phyloP scores from a whole-genome alignment of 2,888 invertebrate genomes.

The Tetanocera ferruginea region DNA sequence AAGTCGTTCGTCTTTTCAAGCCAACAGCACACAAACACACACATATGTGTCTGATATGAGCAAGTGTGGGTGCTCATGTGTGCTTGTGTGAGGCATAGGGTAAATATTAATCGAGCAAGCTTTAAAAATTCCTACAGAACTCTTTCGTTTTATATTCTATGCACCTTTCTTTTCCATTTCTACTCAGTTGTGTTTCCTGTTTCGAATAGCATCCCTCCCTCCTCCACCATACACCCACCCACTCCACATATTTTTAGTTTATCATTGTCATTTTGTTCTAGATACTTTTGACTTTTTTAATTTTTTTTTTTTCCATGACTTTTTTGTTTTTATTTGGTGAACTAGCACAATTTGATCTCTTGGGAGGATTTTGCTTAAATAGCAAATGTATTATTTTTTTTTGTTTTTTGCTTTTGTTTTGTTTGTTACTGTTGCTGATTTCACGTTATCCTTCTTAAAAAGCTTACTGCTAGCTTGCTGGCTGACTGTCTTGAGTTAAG shows the following conservation, averaged over 20 bases:
- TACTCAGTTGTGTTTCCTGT: background rate
- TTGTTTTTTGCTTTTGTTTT: background rate
- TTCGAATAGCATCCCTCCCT: background rate
- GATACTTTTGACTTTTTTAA: conserved; percentile 12
- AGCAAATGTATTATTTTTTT: conserved; percentile 6
- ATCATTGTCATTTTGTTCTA: background rate
- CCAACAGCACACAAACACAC: background rate
- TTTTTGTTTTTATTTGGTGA: background rate
- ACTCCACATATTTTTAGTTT: conserved; percentile 4
- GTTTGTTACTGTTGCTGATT: background rate
- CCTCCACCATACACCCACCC: background rate
- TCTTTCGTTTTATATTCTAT: conserved; percentile 6
- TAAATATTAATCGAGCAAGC: conserved; percentile 18
- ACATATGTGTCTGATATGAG: too few relatives aligned
- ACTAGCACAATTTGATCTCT: conserved; percentile 13
- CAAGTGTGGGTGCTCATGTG: conserved; percentile 1
- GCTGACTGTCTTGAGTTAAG: background rate
- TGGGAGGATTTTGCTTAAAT: conserved; percentile 27
- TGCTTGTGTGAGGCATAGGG: background rate
- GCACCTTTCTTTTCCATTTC: background rate
- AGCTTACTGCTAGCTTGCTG: background rate
- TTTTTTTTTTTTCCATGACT: background rate
- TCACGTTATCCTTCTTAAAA: conserved; percentile 15
- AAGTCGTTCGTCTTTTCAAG: conserved; percentile 48
- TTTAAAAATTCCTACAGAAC: conserved; percentile 17